Base-by-base conservation (phyloP, 2,888 invertebrate species). In the Aspidiotus rigidus region DNA sequence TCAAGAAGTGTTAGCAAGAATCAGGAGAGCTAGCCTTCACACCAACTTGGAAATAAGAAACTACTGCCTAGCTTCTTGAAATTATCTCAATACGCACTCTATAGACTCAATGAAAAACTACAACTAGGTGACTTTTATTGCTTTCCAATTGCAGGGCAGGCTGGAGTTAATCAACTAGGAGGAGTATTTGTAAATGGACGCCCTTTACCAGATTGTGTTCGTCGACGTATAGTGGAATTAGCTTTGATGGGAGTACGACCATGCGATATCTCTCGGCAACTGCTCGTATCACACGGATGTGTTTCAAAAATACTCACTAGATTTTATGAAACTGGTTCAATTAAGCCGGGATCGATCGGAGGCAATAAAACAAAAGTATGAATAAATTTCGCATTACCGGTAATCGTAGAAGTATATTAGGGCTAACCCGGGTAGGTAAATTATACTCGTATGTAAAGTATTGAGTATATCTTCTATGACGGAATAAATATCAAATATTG, bases 111-210 rank as follows among this genome's bases (percentile, higher is more conserved):
- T 28, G 28, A 28, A 28, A 28, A 28, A 28, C 28, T 28, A 28
- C 28, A 28, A 28, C 28, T 28, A 28, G 28, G 28, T 28, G 5
- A 28, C 28, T 28, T 72, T 28, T 28, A 28, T 28, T 5, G 5
- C 28, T 28, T 28, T 28, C 28, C 1, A 28, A 28, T 75, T 76
- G 9, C 82, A 95, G 95, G 95, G 76, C 95, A 96, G 83, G 94
- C 94, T 57, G 96, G 96, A 73, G 94, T 97, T 59, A 97, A 97
- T 82, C 96, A 97, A 81, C 82, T 97, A 74, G 96, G 96, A 63
- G 96, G 96, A 56, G 94, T 96, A 70, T 96, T 97, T 79, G 96
- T 97, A 11, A 97, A 97, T 79, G 97, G 97, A 0, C 86, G 96
- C n/a, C 96, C 96, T 3, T 82, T 97, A 71, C 96, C 97, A 5